A percentile compares a stretch with the other conserved stretches of the same genome.
Evolutionary conservation across 2,113 vertebrate species (phyloP).

Genomic region (Trinectes maculatus): DNA sequence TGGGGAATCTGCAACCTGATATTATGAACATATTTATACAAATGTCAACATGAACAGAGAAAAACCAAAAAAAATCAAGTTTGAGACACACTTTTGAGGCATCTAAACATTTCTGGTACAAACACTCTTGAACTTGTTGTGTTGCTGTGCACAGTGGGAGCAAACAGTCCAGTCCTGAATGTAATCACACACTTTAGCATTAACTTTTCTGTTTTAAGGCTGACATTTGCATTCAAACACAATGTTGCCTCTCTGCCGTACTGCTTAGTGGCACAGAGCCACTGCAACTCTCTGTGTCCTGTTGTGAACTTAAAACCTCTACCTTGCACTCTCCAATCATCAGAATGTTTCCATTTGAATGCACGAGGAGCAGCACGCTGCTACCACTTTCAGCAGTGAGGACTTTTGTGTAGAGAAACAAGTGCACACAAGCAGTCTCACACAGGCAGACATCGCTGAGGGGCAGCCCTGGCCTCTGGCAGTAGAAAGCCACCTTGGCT

Average conservation of each 20-base stretch:
- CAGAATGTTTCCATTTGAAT: neutral
- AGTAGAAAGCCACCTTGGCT: constrained; percentile 30
- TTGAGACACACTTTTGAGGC: neutral
- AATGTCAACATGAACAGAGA: constrained; percentile 2
- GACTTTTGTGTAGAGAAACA: neutral
- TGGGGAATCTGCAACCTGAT: too few relatives aligned
- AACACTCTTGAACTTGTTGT: neutral
- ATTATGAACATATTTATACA: neutral
- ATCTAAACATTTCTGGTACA: neutral
- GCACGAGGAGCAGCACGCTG: neutral
- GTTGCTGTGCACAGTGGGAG: constrained; percentile 1
- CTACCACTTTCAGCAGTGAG: neutral
- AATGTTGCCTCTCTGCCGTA: too few relatives aligned
- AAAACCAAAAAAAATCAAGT: neutral
- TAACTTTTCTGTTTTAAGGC: too few relatives aligned
- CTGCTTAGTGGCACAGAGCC: neutral
- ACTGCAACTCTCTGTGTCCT: neutral
- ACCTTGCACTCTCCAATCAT: neutral
- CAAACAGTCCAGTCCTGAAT: constrained; percentile 18
- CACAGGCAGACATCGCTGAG: constrained; percentile 20
- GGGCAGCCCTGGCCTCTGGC: constrained; percentile 47
- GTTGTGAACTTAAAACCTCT: neutral
- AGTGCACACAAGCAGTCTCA: neutral
- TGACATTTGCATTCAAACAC: too few relatives aligned
- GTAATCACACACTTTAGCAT: constrained; percentile 1